Evolutionary conservation across 2,113 vertebrate species (phyloP).

Genomic region (Ptilorrhoa leucosticta): DNA sequence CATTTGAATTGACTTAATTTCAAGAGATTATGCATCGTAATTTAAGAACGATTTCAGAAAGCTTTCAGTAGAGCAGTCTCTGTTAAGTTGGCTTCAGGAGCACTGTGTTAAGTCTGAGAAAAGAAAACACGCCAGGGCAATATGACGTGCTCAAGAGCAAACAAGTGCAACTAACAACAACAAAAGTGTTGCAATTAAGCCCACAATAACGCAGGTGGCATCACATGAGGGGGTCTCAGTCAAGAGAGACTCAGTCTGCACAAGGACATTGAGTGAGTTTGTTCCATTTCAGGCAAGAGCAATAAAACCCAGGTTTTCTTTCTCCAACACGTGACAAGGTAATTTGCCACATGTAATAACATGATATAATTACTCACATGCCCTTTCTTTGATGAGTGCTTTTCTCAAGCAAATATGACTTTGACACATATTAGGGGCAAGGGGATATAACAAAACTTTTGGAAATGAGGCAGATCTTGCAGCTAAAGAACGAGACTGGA

Average conservation of each 20-base stretch:
- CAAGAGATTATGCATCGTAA: slow-evolving; percentile 19
- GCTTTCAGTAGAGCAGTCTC: slow-evolving; percentile 10
- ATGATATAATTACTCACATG: neutral
- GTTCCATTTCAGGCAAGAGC: neutral
- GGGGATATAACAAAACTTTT: neutral
- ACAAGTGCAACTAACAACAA: slow-evolving; percentile 6
- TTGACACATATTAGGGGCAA: neutral
- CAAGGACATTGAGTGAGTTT: neutral
- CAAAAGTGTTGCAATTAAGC: slow-evolving; percentile 35
- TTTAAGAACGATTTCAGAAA: slow-evolving; percentile 35
- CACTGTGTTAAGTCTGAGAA: neutral
- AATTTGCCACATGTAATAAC: slow-evolving; percentile 10
- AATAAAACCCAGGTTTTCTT: neutral
- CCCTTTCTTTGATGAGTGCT: neutral
- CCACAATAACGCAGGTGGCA: slow-evolving; percentile 21
- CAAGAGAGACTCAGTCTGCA: neutral
- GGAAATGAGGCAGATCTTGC: neutral
- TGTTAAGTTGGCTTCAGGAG: slow-evolving; percentile 7
- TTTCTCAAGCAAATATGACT: neutral
- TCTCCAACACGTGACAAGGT: neutral
- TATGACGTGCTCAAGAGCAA: neutral
- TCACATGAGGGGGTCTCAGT: neutral
- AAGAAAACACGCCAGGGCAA: neutral
- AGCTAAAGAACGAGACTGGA: neutral
- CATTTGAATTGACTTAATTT: slow-evolving; percentile 55